Evolutionary conservation across 2,888 invertebrate species (phyloP), one percentile per base, ranked within the genome.

Genomic region (Napeogenes inachia): DNA sequence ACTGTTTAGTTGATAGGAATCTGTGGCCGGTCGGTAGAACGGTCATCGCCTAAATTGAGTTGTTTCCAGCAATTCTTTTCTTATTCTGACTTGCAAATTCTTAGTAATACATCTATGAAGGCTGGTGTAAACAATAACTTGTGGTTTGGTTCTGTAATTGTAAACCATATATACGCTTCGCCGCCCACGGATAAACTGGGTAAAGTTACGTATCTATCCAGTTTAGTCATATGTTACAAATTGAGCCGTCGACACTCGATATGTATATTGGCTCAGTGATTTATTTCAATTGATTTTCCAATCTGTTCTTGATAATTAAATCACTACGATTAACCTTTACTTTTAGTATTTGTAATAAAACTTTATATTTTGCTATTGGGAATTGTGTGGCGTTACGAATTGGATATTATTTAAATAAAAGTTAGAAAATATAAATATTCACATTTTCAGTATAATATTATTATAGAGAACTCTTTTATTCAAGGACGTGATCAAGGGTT

Each of bases 1-100:
- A 83, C 82, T 80, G 81, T 81, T 82, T 80, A 76, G 73, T 72
- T 79, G 88, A 89, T 89, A 83, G 82, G 74, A 79, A 89, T 88
- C 89, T 84, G 85, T 71, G 84, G 85, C 75, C 79, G 78, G 77
- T 69, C 75, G 75, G 72, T 59, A 63, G 70, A 64, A 65, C 63
- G 69, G 62, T 71, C 75, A 75, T 70, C 71, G 72, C 73, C 77
- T 81, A 85, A 87, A 87, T 88, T 86, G 85, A 87, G 81, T 85
- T 76, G 80, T 82, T 80, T 81, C 81, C 81, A 77, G 74, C 82
- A 76, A 80, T 82, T 85, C 85, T 80, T 82, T 78, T 79, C 74
- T 75, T 76, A 75, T 76, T 77, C 75, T 2, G 3, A 42, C 42
- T 42, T 42, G 21, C 30, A 30, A 12, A 50, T 50, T 12, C 21